Percentiles rank a stretch among this genome's conserved stretches.
These are phyloP conservation scores for Rachycentron canadum DNA, from an alignment of 2,797 vertebrate genomes.

Conservation along the genomic window DNA sequence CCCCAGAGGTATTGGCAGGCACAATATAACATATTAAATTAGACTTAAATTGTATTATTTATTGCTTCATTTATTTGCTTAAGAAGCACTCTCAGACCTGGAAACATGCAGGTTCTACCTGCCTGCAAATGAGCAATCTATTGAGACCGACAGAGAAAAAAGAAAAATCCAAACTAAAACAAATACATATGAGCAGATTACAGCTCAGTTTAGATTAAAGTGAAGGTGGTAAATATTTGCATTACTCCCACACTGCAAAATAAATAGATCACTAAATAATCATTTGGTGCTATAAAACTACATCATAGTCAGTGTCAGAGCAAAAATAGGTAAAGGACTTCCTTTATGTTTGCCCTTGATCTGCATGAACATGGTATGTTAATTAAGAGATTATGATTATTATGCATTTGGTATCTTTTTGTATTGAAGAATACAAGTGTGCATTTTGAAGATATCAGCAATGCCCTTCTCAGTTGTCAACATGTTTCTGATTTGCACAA, in stretches of 20 bases:
- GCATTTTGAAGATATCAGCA: conserved; percentile 1
- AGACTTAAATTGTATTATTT: conserved; percentile 73
- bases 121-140: conserved; percentile 33
- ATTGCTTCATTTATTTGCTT: conserved; percentile 68
- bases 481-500: conserved; percentile 23
- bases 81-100: conserved; percentile 60
- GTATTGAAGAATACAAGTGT: conserved; percentile 33
- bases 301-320: conserved; percentile 5
- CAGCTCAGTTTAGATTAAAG: not conserved
- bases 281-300: not conserved
- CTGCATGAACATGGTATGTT: conserved; percentile 40
- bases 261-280: too few species aligned
- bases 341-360: conserved; percentile 58
- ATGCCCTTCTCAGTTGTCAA: conserved; percentile 22
- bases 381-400: conserved; percentile 65
- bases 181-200: conserved; percentile 2
- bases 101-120: conserved; percentile 39
- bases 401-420: conserved; percentile 37
- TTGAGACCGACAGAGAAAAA: conserved; percentile 23
- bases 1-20: conserved; percentile 69
- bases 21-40: conserved; percentile 70
- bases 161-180: not conserved
- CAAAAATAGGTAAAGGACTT: conserved; percentile 29
- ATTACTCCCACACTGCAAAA: not conserved
- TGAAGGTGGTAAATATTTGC: not conserved